A percentile compares a stretch with the other conserved stretches of the same genome.
phyloP scores from a whole-genome alignment of 2,113 vertebrate species.

The Takifugu flavidus region DNA sequence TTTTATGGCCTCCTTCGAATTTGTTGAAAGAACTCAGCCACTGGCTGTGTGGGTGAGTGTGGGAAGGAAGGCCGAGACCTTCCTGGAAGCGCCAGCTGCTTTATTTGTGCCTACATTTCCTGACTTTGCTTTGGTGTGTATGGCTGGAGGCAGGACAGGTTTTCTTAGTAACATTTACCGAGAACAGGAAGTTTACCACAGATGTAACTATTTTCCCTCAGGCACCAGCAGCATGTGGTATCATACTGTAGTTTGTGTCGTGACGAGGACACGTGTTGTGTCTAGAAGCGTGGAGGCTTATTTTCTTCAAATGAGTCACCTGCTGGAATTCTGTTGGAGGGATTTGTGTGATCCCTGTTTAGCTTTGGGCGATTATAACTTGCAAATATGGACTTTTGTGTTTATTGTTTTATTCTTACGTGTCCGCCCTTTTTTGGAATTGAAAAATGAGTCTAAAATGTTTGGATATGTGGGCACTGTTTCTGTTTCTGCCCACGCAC shows the following conservation, averaged over 20 bases:
- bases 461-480: too few species aligned
- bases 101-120: conserved; percentile 36
- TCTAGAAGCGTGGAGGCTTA: too few species aligned
- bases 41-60: background rate
- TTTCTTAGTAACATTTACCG: background rate
- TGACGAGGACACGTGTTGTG: too few species aligned
- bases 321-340: too few species aligned
- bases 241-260: too few species aligned
- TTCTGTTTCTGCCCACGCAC: too few species aligned
- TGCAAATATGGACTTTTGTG: background rate
- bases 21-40: conserved; percentile 9
- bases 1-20: conserved; percentile 11
- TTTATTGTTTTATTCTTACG: conserved; percentile 16
- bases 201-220: background rate
- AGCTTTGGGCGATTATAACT: too few species aligned
- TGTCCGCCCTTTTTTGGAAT: background rate
- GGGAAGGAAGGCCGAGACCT: conserved; percentile 31
- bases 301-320: too few species aligned
- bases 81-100: conserved; percentile 42
- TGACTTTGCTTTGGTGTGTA: conserved; percentile 7
- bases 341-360: too few species aligned
- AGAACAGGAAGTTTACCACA: conserved; percentile 5
- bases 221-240: conserved; percentile 18
- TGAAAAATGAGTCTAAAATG: background rate
- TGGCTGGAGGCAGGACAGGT: background rate